Base-by-base conservation (phyloP, 1,140 invertebrate species). In the Coelopa frigida region DNA sequence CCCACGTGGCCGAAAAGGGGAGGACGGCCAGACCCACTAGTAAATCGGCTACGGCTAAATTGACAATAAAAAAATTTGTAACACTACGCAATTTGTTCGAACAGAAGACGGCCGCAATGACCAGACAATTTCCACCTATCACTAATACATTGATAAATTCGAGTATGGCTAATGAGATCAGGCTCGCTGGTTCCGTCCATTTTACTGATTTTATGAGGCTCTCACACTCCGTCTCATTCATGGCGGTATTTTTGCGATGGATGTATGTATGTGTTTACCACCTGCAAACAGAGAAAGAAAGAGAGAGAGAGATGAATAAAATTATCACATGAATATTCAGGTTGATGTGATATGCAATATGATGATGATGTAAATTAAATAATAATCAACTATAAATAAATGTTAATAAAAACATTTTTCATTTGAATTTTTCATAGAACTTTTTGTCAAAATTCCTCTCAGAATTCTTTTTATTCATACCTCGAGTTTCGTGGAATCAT, bases 11-110 rank as follows among this genome's bases (percentile, higher is more conserved):
- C 14, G 87, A 90, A 69, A 93, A 93, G 0, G 89, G 89, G 41
- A 94, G 73, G n/a, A 95, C 90, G 12, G 87, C 86, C 3, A 94
- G 70, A 0, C 92, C 92, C 8, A 97, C 88, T 58, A 94, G 74
- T 21, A 96, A 76, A 72, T 97, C 94, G 24, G 92, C 89, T 2
- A 94, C 84, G 0, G 93, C 94, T 50, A 97, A 75, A 20, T 89
- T 94, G 24, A 94, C 77, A 58, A 98, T 96, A 72, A 96, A 95
- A 60, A 93, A 79, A 71, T 97, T 97, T 31, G 93, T 97, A 49
- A 94, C 89, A 44, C 89, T 91, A 35, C 89, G 78, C 38, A 95
- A 76, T 67, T 94, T 94, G 31, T 84, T 82, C 17, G 80, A 85
- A 62, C 87, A 83, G 63, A 89, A 86, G 24, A 97, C 92, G 41